Conservation (phyloP, 2,888 invertebrate genomes). For the Monopis laevigella region DNA sequence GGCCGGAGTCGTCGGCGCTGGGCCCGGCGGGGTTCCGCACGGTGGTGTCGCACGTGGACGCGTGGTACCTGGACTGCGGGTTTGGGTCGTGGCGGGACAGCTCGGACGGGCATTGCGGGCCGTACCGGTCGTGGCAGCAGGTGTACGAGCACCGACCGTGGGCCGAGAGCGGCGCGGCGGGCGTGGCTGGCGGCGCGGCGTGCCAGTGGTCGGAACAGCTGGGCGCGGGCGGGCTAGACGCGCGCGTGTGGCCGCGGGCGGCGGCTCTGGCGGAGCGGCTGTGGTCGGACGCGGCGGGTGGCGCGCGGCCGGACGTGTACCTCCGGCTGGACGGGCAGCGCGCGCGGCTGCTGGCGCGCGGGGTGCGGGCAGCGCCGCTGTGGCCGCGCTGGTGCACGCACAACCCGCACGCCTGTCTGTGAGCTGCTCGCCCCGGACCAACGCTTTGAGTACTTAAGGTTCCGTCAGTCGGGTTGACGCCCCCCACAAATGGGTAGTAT, state of each 20-base stretch:
- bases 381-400: slow-evolving; percentile 83
- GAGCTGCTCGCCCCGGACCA: too few relatives aligned
- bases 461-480: too few relatives aligned
- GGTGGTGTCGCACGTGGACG: slow-evolving; percentile 86
- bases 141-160: slow-evolving; percentile 86
- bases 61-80: slow-evolving; percentile 90
- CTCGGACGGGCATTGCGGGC: slow-evolving; percentile 86
- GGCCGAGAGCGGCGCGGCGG: slow-evolving; percentile 46
- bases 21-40: slow-evolving; percentile 80
- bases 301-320: slow-evolving; percentile 70
- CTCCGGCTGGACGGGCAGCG: slow-evolving; percentile 74
- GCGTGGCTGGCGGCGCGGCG: slow-evolving; percentile 79
- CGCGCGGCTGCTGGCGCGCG: slow-evolving; percentile 69
- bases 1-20: slow-evolving; percentile 82
- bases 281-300: slow-evolving; percentile 71
- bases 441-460: too few relatives aligned
- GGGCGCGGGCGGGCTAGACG: slow-evolving; percentile 76
- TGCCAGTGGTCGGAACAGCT: slow-evolving; percentile 89
- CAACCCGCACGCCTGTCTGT: slow-evolving; percentile 77
- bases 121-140: slow-evolving; percentile 88
- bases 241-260: slow-evolving; percentile 84
- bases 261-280: slow-evolving; percentile 84
- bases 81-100: slow-evolving; percentile 87
- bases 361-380: slow-evolving; percentile 74
- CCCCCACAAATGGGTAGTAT: too few relatives aligned